Percentiles rank a stretch among this genome's conserved stretches.
Conservation (phyloP, 30 jellyfish, hydroid and myxozoan genomes). For the Rhopilema esculentum region DNA sequence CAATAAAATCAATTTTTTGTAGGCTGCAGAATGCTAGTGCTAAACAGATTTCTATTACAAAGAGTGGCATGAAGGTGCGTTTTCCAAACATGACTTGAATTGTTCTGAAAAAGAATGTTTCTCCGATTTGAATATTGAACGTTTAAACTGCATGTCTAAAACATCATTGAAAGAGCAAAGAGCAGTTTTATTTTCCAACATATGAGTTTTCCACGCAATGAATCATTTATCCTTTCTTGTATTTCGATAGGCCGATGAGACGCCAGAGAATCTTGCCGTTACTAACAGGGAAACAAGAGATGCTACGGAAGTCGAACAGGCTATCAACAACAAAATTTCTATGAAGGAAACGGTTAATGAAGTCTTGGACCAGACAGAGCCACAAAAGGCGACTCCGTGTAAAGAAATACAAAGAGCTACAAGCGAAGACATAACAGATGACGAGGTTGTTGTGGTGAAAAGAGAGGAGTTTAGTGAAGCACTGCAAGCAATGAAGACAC, state of each 20-base stretch:
- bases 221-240: no score
- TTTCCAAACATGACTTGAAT: background rate
- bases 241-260: no score
- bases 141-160: no score
- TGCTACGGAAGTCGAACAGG: no score
- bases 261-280: no score
- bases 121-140: no score
- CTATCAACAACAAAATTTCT: background rate
- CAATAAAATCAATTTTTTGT: background rate
- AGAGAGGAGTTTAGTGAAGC: background rate
- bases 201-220: no score
- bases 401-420: background rate
- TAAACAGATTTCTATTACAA: background rate
- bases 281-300: background rate
- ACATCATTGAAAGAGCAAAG: no score
- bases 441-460: slow-evolving; percentile 79
- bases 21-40: background rate
- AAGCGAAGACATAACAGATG: slow-evolving; percentile 32
- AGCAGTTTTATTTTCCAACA: no score
- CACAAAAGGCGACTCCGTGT: background rate
- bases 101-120: no score
- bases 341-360: background rate
- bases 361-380: background rate
- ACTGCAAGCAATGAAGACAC: slow-evolving; percentile 43
- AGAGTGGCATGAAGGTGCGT: background rate